Percentiles rank a stretch among this genome's conserved stretches.
Conservation (phyloP, 1,140 invertebrate genomes). For the Drosophila watanabei region DNA sequence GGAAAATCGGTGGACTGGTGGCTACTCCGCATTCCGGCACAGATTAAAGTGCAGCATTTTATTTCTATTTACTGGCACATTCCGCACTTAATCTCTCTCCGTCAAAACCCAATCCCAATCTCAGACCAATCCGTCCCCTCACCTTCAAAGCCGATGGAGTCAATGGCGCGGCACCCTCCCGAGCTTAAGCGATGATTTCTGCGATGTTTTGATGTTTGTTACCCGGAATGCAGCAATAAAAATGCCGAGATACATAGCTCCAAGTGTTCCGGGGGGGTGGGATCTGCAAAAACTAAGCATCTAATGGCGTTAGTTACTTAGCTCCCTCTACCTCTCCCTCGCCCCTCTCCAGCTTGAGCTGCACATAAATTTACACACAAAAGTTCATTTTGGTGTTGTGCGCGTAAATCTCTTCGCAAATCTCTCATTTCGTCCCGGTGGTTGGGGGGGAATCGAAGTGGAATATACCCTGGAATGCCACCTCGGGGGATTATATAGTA, state of each 20-base stretch:
- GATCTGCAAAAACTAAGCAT: conserved; percentile 57
- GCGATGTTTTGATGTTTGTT: conserved; percentile 66
- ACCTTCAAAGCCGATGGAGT: conserved; percentile 21
- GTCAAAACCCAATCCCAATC: neutral
- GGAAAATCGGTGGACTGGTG: neutral
- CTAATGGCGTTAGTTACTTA: conserved; percentile 80
- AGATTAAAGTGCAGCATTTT: conserved; percentile 39
- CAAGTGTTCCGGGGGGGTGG: neutral
- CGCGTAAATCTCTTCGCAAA: conserved; percentile 77
- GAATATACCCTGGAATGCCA: conserved; percentile 11
- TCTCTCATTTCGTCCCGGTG: conserved; percentile 66
- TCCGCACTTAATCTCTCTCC: conserved; percentile 23
- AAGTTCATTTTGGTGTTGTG: conserved; percentile 71
- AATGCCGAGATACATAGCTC: conserved; percentile 48
- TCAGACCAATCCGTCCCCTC: neutral
- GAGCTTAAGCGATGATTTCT: conserved; percentile 65
- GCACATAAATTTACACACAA: conserved; percentile 78
- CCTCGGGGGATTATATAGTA: neutral
- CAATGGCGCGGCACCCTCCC: conserved; percentile 16
- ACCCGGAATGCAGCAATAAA: conserved; percentile 75
- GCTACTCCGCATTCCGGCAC: conserved; percentile 12
- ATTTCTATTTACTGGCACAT: conserved; percentile 35
- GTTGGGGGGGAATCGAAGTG: conserved; percentile 15
- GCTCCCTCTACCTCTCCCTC: neutral
- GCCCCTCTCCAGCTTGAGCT: neutral